phyloP scores from a whole-genome alignment of 2,888 invertebrate genomes.

The Agonopterix heracliana region DNA sequence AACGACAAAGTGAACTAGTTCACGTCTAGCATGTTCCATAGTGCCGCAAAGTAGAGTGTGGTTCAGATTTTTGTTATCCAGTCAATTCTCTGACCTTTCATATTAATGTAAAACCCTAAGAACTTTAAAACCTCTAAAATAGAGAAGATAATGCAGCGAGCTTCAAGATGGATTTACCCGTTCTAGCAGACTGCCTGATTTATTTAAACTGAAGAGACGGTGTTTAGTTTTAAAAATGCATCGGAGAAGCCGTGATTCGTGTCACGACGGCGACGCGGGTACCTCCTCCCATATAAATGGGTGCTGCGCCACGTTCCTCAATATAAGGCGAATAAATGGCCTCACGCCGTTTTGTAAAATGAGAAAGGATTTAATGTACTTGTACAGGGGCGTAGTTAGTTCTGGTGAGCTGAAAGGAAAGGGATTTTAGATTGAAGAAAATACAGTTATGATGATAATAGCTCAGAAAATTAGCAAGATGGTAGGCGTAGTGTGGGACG shows the following conservation, averaged over 20 bases:
- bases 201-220: slow-evolving; percentile 3
- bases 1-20: no score
- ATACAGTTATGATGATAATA: no score
- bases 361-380: slow-evolving; percentile 38
- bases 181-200: slow-evolving; percentile 4
- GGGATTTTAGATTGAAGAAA: no score
- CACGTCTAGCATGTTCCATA: no score
- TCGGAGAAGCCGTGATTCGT: slow-evolving; percentile 10
- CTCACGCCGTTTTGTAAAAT: slow-evolving; percentile 47
- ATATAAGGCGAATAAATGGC: slow-evolving; percentile 62
- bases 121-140: no score
- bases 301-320: slow-evolving; percentile 36
- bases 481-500: no score
- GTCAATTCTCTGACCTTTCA: no score
- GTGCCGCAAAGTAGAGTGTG: no score
- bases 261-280: slow-evolving; percentile 12
- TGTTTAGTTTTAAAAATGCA: slow-evolving; percentile 17
- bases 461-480: no score
- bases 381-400: slow-evolving; percentile 31
- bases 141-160: no score
- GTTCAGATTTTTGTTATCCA: no score
- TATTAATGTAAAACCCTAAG: no score
- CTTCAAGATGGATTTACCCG: slow-evolving; percentile 9
- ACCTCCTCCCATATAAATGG: slow-evolving; percentile 19
- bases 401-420: neutral